Evolutionary conservation across 64 coral and sea anemone genomes (phyloP), one percentile per base, ranked within the genome.

Genomic region (Stylophora pistillata): DNA sequence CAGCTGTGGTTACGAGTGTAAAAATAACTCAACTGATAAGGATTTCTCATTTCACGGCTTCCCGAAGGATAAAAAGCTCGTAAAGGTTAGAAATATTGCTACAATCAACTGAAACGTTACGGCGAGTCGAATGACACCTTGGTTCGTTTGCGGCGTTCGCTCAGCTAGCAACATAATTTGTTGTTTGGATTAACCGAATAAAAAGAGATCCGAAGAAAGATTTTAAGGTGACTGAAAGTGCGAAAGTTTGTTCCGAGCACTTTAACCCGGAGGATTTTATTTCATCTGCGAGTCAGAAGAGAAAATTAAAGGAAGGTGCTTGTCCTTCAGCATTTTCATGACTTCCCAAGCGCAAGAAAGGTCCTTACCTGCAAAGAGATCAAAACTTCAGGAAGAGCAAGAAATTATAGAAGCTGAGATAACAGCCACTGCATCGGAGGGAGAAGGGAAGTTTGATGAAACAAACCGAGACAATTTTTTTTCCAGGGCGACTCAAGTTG

Each of bases 121-220:
- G 27, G n/a, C 1, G 26, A 72, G 69, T 30, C 26, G 69, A 72
- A 72, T 10, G 29, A 72, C 29, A 72, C 69, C 69, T 1, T 32
- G 29, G 69, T 72, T 72, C 26, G 69, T 72, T 72, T 72, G 15
- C 69, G 28, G 69, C n/a, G 69, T 61, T 77, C 75, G 29, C 58
- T 89, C 75, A 61, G 16, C 78, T 73, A 55, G 31, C 80, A 78
- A n/a, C 28, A 55, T 85, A 9, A 52, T 79, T 65, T 74, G 61
- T 88, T 86, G 57, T 84, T 69, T 89, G 86, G 91, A 85, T 84
- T 84, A 83, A 71, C 58, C 82, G 72, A 89, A 93, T 89, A 69
- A 93, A 93, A 85, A 93, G 91, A 82, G 87, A 94, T 55, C 62
- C 23, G 30, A 56, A 74, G 21, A 89, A 94, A 26, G 81, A 93